Evolutionary conservation across 64 coral and sea anemone species (phyloP).

Genomic region (Porites lutea): DNA sequence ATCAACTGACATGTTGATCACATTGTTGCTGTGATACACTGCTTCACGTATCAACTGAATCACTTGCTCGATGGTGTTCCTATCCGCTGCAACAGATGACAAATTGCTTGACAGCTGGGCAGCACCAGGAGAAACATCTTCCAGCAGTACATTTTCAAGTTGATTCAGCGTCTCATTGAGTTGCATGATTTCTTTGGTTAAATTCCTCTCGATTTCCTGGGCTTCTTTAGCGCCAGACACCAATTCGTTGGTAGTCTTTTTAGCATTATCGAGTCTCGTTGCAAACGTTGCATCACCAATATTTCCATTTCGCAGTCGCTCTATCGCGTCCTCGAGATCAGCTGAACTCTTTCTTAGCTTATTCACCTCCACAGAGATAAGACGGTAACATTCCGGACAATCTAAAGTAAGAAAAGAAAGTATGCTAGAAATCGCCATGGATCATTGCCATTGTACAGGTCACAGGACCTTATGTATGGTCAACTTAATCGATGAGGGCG

Average conservation of each 20-base stretch:
- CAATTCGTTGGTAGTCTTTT: slow-evolving; percentile 15
- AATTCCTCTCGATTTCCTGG: slow-evolving; percentile 62
- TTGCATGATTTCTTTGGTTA: slow-evolving; percentile 66
- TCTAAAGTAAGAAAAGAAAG: slow-evolving; percentile 53
- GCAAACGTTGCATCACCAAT: slow-evolving; percentile 86
- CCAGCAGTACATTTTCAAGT: slow-evolving; percentile 65
- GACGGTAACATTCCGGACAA: slow-evolving; percentile 93
- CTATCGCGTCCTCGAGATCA: slow-evolving; percentile 34
- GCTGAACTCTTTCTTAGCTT: slow-evolving; percentile 49
- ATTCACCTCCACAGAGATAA: slow-evolving; percentile 71
- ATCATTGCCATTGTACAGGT: background rate
- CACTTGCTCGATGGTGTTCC: slow-evolving; percentile 47
- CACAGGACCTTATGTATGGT: too few relatives aligned
- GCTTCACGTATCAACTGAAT: slow-evolving; percentile 46
- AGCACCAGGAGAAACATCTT: slow-evolving; percentile 60
- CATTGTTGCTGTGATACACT: slow-evolving; percentile 34
- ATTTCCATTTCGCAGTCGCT: slow-evolving; percentile 74
- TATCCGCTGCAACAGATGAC: background rate
- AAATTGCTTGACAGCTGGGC: slow-evolving; percentile 38
- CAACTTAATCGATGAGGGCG: too few relatives aligned
- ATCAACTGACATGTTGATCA: slow-evolving; percentile 66
- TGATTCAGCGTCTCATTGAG: slow-evolving; percentile 82
- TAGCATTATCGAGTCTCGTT: slow-evolving; percentile 42
- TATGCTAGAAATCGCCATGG: background rate
- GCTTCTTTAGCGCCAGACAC: slow-evolving; percentile 70